Evolutionary conservation across 2,888 invertebrate species (phyloP).

Genomic region (Cephus sareptanus): DNA sequence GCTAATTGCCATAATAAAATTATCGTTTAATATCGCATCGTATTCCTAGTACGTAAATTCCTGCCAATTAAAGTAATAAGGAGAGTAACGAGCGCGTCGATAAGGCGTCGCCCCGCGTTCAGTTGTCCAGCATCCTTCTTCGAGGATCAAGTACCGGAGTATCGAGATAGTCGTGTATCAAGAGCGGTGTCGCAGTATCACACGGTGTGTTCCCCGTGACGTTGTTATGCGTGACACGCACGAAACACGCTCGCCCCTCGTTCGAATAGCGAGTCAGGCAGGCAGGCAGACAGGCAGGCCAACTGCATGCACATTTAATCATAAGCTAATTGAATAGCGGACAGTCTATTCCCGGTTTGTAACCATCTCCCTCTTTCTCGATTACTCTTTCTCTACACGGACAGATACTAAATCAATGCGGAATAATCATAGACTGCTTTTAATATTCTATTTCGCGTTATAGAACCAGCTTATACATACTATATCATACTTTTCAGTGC

Average conservation of each 20-base stretch:
- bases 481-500: no score
- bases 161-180: not conserved
- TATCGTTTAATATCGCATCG: not conserved
- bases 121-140: no score
- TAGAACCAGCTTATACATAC: no score
- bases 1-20: not conserved
- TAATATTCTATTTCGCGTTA: no score
- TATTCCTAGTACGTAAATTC: not conserved
- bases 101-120: no score
- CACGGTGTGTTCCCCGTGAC: not conserved
- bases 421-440: not conserved
- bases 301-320: not conserved
- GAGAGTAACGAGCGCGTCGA: not conserved
- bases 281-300: not conserved
- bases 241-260: not conserved
- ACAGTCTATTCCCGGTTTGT: not conserved
- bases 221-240: slow-evolving; percentile 1
- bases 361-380: not conserved
- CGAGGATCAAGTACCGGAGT: not conserved
- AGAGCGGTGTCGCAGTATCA: not conserved
- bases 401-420: not conserved
- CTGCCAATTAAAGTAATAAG: slow-evolving; percentile 1
- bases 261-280: not conserved
- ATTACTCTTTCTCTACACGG: not conserved
- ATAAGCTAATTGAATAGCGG: slow-evolving; percentile 8